Evolutionary conservation across 2,888 invertebrate genomes (phyloP).

Genomic region (Zonitis immaculata): DNA sequence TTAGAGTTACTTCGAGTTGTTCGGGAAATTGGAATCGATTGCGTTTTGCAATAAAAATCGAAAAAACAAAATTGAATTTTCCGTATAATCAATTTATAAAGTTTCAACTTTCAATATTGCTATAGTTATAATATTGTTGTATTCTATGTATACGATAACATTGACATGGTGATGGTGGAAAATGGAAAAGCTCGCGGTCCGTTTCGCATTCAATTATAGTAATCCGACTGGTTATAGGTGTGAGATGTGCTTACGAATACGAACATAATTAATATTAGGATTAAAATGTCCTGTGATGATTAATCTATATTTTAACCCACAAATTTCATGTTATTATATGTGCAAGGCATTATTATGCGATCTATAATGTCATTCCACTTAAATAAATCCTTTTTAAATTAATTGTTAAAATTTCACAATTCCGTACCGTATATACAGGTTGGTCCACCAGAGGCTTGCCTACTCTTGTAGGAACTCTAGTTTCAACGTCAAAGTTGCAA

Average conservation of each 20-base stretch:
- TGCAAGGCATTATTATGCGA: constrained; percentile 11
- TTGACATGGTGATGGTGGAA: not conserved
- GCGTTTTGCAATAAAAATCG: too few relatives aligned
- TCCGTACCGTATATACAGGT: not conserved
- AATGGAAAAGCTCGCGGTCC: constrained; percentile 9
- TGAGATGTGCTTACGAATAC: constrained; percentile 28
- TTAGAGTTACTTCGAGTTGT: constrained; percentile 20
- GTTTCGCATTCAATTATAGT: constrained; percentile 13
- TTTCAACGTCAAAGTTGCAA: too few relatives aligned
- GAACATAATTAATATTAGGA: constrained; percentile 33
- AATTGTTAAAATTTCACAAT: constrained; percentile 1
- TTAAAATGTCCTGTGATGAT: constrained; percentile 30
- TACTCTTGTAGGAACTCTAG: too few relatives aligned
- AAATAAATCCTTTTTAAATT: constrained; percentile 7
- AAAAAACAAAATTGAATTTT: too few relatives aligned
- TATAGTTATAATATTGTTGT: too few relatives aligned
- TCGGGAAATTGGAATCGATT: too few relatives aligned
- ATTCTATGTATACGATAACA: too few relatives aligned
- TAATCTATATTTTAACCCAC: constrained; percentile 26
- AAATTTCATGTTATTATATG: constrained; percentile 12
- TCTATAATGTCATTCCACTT: constrained; percentile 5
- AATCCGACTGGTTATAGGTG: constrained; percentile 23
- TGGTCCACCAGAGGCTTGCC: too few relatives aligned
- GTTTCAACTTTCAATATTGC: too few relatives aligned
- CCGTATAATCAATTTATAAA: too few relatives aligned